phyloP scores from a whole-genome alignment of 2,113 vertebrate species.

The human (Homo sapiens) region DNA sequence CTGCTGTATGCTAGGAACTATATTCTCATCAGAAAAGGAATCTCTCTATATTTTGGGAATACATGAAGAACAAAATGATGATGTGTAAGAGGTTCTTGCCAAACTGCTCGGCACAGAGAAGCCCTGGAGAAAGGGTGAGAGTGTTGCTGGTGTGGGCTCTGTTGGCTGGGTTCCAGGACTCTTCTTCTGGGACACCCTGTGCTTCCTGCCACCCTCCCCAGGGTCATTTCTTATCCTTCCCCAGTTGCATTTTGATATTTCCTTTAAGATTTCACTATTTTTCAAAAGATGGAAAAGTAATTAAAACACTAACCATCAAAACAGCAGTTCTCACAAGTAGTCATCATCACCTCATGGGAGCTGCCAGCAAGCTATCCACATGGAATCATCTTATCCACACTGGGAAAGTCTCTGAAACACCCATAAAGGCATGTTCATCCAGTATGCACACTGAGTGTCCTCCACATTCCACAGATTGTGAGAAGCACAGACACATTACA shows the following conservation, averaged over 20 bases:
- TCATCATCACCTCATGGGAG: background rate
- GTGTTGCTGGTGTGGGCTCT: background rate
- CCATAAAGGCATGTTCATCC: background rate
- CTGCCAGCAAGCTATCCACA: background rate
- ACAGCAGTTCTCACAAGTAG: background rate
- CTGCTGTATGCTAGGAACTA: background rate
- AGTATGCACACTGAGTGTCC: background rate
- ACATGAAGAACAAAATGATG: background rate
- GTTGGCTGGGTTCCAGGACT: too few species aligned
- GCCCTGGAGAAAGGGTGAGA: background rate
- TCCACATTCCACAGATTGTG: background rate
- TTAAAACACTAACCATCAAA: background rate
- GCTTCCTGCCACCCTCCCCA: background rate
- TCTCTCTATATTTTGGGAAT: background rate
- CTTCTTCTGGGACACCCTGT: background rate
- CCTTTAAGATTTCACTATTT: background rate
- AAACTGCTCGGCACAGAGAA: background rate
- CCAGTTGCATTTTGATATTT: background rate
- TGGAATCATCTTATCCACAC: background rate
- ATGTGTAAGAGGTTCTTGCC: background rate
- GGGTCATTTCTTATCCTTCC: background rate
- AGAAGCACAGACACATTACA: rapidly evolving
- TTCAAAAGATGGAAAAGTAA: background rate
- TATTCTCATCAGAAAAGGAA: background rate
- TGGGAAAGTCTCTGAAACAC: background rate